These are phyloP conservation scores for Cynocephalus volans DNA, from an alignment of 2,113 vertebrate genomes.

Conservation along the genomic window DNA sequence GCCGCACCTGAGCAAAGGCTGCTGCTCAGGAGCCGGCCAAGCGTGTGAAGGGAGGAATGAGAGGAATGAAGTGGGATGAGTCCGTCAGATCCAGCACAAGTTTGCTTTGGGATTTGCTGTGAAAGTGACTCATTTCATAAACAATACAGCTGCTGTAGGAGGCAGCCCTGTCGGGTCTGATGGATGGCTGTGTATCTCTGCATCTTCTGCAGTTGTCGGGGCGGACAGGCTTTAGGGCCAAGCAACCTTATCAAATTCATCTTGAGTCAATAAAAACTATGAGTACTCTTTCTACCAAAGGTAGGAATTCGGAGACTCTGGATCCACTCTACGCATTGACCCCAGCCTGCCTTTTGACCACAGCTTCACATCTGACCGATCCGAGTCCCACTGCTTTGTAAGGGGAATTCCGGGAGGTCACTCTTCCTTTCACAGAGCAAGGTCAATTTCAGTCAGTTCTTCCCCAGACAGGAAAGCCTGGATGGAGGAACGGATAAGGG, in stretches of 20 bases:
- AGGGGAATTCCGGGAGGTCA: neutral
- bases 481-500: neutral
- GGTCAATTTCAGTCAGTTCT: neutral
- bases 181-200: conserved; percentile 73
- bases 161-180: conserved; percentile 67
- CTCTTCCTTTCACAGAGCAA: neutral
- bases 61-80: conserved; percentile 71
- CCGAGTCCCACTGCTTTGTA: neutral
- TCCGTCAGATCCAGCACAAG: conserved; percentile 71
- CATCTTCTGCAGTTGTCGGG: conserved; percentile 75
- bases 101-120: conserved; percentile 70
- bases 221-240: conserved; percentile 49
- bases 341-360: neutral
- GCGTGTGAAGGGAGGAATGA: conserved; percentile 58
- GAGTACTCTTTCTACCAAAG: conserved; percentile 65
- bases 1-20: conserved; percentile 11
- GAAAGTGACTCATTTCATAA: conserved; percentile 79
- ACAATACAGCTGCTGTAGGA: conserved; percentile 74
- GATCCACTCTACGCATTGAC: neutral
- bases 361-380: conserved; percentile 28
- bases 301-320: conserved; percentile 38
- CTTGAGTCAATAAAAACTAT: conserved; percentile 74
- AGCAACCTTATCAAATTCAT: conserved; percentile 69
- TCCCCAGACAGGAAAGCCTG: neutral
- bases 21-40: conserved; percentile 14